These are phyloP conservation scores for Synergus japonicus DNA, from an alignment of 2,888 invertebrate genomes.

Conservation along the genomic window DNA sequence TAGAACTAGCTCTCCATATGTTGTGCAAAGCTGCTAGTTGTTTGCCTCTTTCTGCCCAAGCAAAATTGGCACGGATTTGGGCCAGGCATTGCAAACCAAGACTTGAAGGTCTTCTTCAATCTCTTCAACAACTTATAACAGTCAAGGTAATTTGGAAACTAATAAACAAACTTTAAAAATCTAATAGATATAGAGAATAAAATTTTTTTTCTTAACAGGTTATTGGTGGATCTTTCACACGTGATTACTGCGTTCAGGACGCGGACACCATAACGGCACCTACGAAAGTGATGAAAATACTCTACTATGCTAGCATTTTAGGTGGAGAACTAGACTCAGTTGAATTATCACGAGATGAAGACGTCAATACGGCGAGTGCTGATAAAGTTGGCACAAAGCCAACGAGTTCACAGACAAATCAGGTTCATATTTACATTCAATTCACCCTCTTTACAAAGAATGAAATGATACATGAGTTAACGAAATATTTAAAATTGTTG, in stretches of 20 bases:
- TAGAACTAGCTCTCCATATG: conserved; percentile 89
- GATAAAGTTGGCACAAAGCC: conserved; percentile 64
- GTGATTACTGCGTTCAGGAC: conserved; percentile 89
- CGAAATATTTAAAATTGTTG: conserved; percentile 26
- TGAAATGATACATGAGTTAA: conserved; percentile 44
- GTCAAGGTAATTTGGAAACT: conserved; percentile 79
- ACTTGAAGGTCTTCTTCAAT: conserved; percentile 84
- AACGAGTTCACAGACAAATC: conserved; percentile 58
- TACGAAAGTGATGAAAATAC: conserved; percentile 93
- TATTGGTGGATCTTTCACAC: conserved; percentile 86
- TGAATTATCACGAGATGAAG: conserved; percentile 80
- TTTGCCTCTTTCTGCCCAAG: conserved; percentile 86
- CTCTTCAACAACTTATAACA: conserved; percentile 93
- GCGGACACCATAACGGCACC: conserved; percentile 90
- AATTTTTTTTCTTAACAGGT: conserved; percentile 76
- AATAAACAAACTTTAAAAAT: not conserved
- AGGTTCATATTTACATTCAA: conserved; percentile 54
- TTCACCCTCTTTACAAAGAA: not conserved
- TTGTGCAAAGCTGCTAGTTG: conserved; percentile 87
- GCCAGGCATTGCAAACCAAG: conserved; percentile 82
- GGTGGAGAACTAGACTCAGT: conserved; percentile 88
- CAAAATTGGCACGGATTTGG: conserved; percentile 89
- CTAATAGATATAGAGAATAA: not conserved
- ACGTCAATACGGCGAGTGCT: conserved; percentile 75
- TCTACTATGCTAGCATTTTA: conserved; percentile 92